phyloP scores from a whole-genome alignment of 2,113 vertebrate species.

The Rhagologus leucostigma region DNA sequence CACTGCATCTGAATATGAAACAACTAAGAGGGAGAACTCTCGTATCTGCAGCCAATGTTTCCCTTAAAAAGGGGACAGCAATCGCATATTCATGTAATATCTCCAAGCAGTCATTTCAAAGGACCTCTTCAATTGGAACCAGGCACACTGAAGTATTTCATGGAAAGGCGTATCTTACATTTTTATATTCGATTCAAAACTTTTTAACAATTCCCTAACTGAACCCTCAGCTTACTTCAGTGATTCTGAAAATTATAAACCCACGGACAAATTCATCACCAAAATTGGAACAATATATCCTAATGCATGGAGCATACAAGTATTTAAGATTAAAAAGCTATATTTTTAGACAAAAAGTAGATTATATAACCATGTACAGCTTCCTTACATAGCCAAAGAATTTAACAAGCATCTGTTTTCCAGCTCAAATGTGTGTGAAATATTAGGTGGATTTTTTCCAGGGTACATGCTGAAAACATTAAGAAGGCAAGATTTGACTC shows the following conservation, averaged over 20 bases:
- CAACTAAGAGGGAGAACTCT: not conserved
- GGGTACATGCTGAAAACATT: slow-evolving; percentile 63
- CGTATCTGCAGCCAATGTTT: not conserved
- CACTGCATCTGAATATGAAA: not conserved
- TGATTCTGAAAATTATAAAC: not conserved
- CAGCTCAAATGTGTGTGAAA: slow-evolving; percentile 63
- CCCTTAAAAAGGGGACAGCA: not conserved
- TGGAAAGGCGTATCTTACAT: not conserved
- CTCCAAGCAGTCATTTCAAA: slow-evolving; percentile 19
- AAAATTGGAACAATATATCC: not conserved
- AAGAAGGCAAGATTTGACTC: slow-evolving; percentile 27
- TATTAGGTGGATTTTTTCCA: slow-evolving; percentile 63
- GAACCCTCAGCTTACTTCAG: not conserved
- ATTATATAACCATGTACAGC: slow-evolving; percentile 56
- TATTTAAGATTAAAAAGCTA: slow-evolving; percentile 10
- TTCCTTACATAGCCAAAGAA: slow-evolving; percentile 59
- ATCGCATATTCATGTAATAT: not conserved
- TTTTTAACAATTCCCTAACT: not conserved
- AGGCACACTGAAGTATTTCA: not conserved
- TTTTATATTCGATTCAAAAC: not conserved
- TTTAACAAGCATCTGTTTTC: slow-evolving; percentile 68
- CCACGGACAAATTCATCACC: not conserved
- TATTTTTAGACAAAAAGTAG: slow-evolving; percentile 39
- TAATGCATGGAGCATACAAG: not conserved
- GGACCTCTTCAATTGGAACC: slow-evolving; percentile 24